Percentiles rank a stretch among this genome's conserved stretches.
These are phyloP conservation scores for Temnothorax ravouxi DNA, from an alignment of 2,888 invertebrate species.

Conservation along the genomic window DNA sequence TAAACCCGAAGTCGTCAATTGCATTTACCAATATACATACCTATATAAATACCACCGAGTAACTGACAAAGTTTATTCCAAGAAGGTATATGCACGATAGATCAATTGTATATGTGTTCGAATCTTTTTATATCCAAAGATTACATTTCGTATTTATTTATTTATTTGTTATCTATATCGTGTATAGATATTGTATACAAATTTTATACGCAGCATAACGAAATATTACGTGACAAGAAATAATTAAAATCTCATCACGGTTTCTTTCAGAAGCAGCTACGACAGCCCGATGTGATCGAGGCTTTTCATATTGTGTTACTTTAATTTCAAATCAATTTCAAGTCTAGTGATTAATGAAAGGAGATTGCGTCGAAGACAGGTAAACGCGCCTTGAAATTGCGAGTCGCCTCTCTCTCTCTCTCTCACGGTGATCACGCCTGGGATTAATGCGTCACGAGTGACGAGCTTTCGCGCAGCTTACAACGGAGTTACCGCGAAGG, in stretches of 20 bases:
- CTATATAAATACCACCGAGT: not conserved
- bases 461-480: constrained; percentile 64
- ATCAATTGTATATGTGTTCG: not conserved
- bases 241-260: not conserved
- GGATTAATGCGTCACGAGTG: constrained; percentile 58
- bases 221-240: not conserved
- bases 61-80: not conserved
- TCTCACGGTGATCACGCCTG: not conserved
- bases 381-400: not conserved
- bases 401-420: not conserved
- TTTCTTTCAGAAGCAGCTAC: not conserved
- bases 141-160: not conserved
- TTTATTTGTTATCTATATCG: not conserved
- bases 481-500: constrained; percentile 74
- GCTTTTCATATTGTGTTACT: not conserved
- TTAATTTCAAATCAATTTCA: not conserved
- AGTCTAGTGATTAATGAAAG: not conserved
- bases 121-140: not conserved
- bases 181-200: not conserved
- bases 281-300: not conserved
- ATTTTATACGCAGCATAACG: not conserved
- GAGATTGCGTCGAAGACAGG: not conserved
- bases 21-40: not conserved
- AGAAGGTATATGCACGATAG: too few relatives aligned
- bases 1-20: not conserved